Conservation (phyloP, 2,888 invertebrate genomes). For the Sepiola atlantica region DNA sequence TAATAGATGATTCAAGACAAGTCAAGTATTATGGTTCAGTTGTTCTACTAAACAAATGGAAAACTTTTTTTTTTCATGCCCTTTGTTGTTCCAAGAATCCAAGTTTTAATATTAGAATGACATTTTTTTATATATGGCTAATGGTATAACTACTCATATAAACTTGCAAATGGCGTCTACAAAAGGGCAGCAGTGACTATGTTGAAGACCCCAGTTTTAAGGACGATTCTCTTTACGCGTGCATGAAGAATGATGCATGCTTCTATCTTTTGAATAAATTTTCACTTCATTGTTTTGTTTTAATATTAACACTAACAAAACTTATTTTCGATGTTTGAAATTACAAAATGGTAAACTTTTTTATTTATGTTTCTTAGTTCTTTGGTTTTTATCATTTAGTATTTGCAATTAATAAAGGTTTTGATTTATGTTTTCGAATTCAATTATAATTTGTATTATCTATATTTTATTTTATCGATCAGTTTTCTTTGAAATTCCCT, state of each 20-base stretch:
- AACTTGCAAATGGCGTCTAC: too few relatives aligned
- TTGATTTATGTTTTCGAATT: background rate
- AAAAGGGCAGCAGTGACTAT: too few relatives aligned
- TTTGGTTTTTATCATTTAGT: background rate
- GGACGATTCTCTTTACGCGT: background rate
- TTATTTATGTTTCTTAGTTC: background rate
- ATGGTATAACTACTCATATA: too few relatives aligned
- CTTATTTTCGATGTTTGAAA: background rate
- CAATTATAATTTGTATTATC: background rate
- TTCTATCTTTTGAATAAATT: background rate
- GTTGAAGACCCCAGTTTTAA: too few relatives aligned
- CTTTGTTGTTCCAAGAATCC: too few relatives aligned
- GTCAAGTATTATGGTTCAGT: too few relatives aligned
- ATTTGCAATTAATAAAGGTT: background rate
- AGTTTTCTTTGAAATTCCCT: background rate
- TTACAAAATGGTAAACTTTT: background rate
- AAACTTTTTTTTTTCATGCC: too few relatives aligned
- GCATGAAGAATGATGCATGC: slow-evolving; percentile 32
- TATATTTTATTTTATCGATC: background rate
- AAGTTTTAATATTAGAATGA: too few relatives aligned
- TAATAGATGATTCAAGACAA: too few relatives aligned
- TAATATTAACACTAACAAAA: background rate
- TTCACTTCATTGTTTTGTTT: background rate
- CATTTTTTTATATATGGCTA: too few relatives aligned
- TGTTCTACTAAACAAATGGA: too few relatives aligned